phyloP scores from a whole-genome alignment of 1,140 invertebrate species.

The Scaptomyza montana region DNA sequence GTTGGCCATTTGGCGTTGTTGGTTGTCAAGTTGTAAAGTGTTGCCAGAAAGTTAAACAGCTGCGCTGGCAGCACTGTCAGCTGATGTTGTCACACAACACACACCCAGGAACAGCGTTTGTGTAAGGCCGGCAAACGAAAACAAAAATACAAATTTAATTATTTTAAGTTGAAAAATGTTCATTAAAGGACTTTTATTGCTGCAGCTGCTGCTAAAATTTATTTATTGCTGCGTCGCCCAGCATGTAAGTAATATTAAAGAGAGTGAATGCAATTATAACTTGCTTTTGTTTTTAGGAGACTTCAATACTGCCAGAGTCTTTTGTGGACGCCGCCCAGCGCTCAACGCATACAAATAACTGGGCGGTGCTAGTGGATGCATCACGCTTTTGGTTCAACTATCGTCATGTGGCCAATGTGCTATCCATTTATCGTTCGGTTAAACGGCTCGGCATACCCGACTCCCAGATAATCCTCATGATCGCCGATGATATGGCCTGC shows the following conservation, averaged over 20 bases:
- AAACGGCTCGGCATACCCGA: constrained; percentile 99
- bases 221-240: constrained; percentile 6
- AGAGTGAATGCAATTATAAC: not conserved
- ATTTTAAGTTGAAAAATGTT: constrained; percentile 24
- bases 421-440: constrained; percentile 98
- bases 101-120: constrained; percentile 24
- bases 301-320: constrained; percentile 59
- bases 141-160: constrained; percentile 18
- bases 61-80: constrained; percentile 26
- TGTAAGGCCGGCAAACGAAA: constrained; percentile 14
- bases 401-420: constrained; percentile 98
- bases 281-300: constrained; percentile 34
- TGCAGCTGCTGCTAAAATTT: not conserved
- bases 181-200: constrained; percentile 1
- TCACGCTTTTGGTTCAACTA: constrained; percentile 99
- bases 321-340: constrained; percentile 73
- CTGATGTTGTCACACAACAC: constrained; percentile 6
- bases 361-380: constrained; percentile 99
- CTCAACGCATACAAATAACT: constrained; percentile 96
- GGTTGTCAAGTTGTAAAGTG: constrained; percentile 19
- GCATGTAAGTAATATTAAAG: constrained; percentile 11
- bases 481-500: constrained; percentile 99
- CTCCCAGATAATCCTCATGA: constrained; percentile 98
- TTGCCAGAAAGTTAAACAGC: constrained; percentile 33
- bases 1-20: constrained; percentile 12